Evolutionary conservation across 1,140 invertebrate species (phyloP), one percentile per base, ranked within the genome.

Genomic region (Chironomus tepperi): DNA sequence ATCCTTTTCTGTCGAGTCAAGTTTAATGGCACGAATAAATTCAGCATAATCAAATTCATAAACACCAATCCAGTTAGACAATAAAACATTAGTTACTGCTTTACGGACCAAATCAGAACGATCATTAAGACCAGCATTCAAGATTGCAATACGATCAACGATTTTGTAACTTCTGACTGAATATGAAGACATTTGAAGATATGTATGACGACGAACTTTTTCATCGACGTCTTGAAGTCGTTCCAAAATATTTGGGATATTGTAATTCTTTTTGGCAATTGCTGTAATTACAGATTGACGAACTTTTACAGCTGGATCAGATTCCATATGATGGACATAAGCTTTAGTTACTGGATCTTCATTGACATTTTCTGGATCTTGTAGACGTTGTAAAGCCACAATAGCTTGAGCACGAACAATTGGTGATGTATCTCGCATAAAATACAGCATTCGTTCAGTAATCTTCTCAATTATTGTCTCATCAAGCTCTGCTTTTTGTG

Each of bases 321-420:
- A 87, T 19, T 85, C 84, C 79, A 95, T 84, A 76, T 94, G 89
- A 79, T 89, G 93, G n/a, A 90, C 80, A 79, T 91, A 95, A 0
- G 91, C 88, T 79, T 89, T 87, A 5, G 93, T 90, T 0, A 96
- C 89, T 12, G 88, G 88, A 83, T 94, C 95, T 73, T 89, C 84
- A 15, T 88, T 86, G 78, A 93, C 88, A 24, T 34, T 34, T 34
- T 84, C 83, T 0, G 93, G 93, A 77, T 93, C 90, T 82, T 96
- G 94, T 3, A 96, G 83, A 57, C 93, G 84, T 19, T 90, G 87
- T 16, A 96, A 83, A n/a, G 93, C 93, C 42, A 88, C 79, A 0
- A 94, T 89, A 15, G 93, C 93, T 79, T 94, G 89, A 47, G 89
- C 87, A 64, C 93, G 83, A 0, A 95, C 91, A 76, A 87, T 86